Evolutionary conservation across 2,888 invertebrate genomes (phyloP), one percentile per base, ranked within the genome.

Genomic region (Drosophila nr. perissopoda): DNA sequence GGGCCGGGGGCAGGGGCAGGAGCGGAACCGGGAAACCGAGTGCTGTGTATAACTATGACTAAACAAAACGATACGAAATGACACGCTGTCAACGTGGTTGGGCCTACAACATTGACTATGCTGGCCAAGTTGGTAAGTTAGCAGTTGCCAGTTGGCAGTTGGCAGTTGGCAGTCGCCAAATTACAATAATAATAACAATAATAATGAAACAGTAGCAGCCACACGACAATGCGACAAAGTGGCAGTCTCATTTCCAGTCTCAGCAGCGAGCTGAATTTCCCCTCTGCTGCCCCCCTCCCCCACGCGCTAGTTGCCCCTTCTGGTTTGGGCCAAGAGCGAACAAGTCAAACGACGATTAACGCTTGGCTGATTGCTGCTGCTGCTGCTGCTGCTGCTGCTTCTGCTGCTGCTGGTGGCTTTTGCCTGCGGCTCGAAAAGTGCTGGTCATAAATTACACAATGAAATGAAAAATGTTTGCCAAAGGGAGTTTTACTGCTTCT

Each of bases 341-440:
- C 89, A 79, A 87, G 91, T 87, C 91, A 87, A 87, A 91, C 91
- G 87, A 76, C 87, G 91, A 87, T 91, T 91, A 87, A 87, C 87
- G 87, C 91, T 91, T 91, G 83, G 87, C 81, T 87, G 87, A 85
- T 84, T 86, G 91, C 89, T 11, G 38, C 56, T 38, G 63, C 49
- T 25, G 91, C 77, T 90, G 86, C 81, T 81, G 36, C 8, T 89
- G 87, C 83, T 18, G 16, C 18, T 25, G 34, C 3, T 18, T 6
- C 34, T 25, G 52, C 11, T 33, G 33, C 16, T 36, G 61, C 53
- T 33, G 51, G 27, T 49, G 49, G 49, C 54, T 38, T 56, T 38
- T 16, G 46, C 46, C 46, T n/a, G 42, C 42, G 34, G 21, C 74
- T 82, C 70, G 59, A 82, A 91, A 88, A 88, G 64, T 88, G 91